A percentile compares a stretch with the other conserved stretches of the same genome.
phyloP scores from a whole-genome alignment of 1,140 invertebrate species.

The Tetramorium parvispinum region DNA sequence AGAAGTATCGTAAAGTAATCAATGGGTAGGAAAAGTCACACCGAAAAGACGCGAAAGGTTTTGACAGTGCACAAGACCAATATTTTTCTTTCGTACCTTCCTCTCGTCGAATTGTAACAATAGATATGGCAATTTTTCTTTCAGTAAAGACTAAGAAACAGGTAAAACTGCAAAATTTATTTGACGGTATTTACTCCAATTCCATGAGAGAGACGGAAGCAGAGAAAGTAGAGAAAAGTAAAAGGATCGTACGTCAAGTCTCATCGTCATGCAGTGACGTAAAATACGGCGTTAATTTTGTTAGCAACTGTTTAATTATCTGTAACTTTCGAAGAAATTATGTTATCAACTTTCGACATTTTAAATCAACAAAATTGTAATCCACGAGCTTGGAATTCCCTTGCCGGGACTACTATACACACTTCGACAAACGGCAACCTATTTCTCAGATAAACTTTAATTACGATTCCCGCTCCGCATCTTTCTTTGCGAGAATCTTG shows the following conservation, averaged over 20 bases:
- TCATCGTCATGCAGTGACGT: not conserved
- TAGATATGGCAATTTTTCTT: conserved; percentile 14
- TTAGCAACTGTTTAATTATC: not conserved
- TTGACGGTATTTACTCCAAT: not conserved
- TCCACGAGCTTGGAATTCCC: conserved; percentile 2
- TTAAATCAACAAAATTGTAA: conserved; percentile 14
- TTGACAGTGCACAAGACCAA: conserved; percentile 9
- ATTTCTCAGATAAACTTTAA: conserved; percentile 38
- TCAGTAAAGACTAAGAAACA: not conserved
- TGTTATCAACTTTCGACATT: conserved; percentile 36
- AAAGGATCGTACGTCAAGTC: not conserved
- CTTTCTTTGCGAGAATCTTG: not conserved
- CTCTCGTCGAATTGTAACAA: conserved; percentile 4
- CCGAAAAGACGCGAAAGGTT: conserved; percentile 18
- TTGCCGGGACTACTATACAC: not conserved
- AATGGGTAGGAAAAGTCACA: conserved; percentile 17
- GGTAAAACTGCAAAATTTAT: conserved; percentile 3
- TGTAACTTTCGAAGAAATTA: conserved; percentile 33
- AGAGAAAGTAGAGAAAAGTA: not conserved
- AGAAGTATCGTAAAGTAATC: conserved; percentile 40
- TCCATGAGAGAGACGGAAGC: too few relatives aligned
- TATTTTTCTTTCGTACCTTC: conserved; percentile 31
- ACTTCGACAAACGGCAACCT: conserved; percentile 10
- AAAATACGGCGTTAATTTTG: conserved; percentile 27
- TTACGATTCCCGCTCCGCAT: not conserved